A percentile compares a stretch with the other conserved stretches of the same genome.
Conservation (phyloP, 2,888 invertebrate species). For the Criorhina ranunculi region DNA sequence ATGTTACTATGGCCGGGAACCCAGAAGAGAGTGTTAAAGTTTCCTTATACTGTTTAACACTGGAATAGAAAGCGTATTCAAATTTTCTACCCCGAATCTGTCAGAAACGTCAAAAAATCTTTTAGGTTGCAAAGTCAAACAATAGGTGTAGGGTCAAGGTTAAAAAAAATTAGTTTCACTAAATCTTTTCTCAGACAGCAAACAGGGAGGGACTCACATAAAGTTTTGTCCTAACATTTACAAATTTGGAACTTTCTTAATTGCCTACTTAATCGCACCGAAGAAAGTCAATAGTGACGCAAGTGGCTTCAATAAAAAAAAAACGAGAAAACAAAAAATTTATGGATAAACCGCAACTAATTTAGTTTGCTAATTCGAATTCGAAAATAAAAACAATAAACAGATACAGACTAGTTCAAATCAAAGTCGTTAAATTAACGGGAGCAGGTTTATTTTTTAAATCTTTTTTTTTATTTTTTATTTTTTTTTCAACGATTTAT, state of each 20-base stretch:
- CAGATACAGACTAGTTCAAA: constrained; percentile 14
- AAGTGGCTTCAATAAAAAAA: constrained; percentile 1
- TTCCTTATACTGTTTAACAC: too few relatives aligned
- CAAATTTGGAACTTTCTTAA: neutral
- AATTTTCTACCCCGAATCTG: too few relatives aligned
- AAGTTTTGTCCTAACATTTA: neutral
- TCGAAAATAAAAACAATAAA: neutral
- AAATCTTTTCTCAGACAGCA: neutral
- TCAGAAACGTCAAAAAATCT: too few relatives aligned
- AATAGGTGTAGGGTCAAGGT: too few relatives aligned
- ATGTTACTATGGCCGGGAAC: too few relatives aligned
- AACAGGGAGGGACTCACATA: neutral
- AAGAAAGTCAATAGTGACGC: constrained; percentile 21
- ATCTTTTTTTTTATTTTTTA: neutral
- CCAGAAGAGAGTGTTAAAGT: too few relatives aligned
- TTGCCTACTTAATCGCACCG: neutral
- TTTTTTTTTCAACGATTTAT: neutral
- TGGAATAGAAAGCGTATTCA: too few relatives aligned
- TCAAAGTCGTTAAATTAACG: constrained; percentile 5
- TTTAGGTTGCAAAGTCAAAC: too few relatives aligned
- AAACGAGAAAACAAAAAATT: neutral
- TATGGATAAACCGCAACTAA: constrained; percentile 5
- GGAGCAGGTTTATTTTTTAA: constrained; percentile 3
- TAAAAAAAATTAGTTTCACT: neutral
- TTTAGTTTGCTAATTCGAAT: constrained; percentile 24